A percentile compares a stretch with the other conserved stretches of the same genome.
phyloP scores from a whole-genome alignment of 2,888 invertebrate genomes.

The Spilosoma lubricipeda region DNA sequence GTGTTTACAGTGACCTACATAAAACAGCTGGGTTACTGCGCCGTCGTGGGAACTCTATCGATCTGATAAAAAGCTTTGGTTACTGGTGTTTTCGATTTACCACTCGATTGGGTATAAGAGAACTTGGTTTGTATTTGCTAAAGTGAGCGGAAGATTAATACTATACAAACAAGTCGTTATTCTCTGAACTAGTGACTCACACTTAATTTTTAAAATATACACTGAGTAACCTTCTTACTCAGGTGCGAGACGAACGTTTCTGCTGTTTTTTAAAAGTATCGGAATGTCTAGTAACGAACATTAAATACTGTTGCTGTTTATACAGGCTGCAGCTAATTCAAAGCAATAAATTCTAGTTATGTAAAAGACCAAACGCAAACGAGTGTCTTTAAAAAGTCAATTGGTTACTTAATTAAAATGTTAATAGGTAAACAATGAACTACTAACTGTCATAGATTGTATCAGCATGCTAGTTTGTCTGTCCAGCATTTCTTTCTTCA shows the following conservation, averaged over 20 bases:
- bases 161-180: constrained; percentile 27
- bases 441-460: constrained; percentile 93
- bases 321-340: neutral
- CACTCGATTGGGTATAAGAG: constrained; percentile 58
- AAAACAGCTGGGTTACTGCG: constrained; percentile 73
- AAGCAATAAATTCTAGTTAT: neutral
- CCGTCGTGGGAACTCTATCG: constrained; percentile 78
- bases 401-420: constrained; percentile 7
- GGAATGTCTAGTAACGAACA: neutral
- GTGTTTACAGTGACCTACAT: constrained; percentile 52
- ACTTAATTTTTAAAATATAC: constrained; percentile 31
- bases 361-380: neutral
- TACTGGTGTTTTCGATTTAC: constrained; percentile 66
- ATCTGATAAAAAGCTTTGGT: constrained; percentile 69
- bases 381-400: neutral
- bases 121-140: constrained; percentile 53
- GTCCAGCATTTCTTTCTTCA: constrained; percentile 91
- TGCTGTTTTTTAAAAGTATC: neutral
- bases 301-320: neutral
- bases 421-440: constrained; percentile 11
- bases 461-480: constrained; percentile 90
- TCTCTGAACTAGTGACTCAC: constrained; percentile 40
- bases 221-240: constrained; percentile 7
- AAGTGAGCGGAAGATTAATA: constrained; percentile 35
- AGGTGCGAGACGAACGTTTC: constrained; percentile 15